Evolutionary conservation across 2,888 invertebrate genomes (phyloP).

Genomic region (Tenodera sinensis): DNA sequence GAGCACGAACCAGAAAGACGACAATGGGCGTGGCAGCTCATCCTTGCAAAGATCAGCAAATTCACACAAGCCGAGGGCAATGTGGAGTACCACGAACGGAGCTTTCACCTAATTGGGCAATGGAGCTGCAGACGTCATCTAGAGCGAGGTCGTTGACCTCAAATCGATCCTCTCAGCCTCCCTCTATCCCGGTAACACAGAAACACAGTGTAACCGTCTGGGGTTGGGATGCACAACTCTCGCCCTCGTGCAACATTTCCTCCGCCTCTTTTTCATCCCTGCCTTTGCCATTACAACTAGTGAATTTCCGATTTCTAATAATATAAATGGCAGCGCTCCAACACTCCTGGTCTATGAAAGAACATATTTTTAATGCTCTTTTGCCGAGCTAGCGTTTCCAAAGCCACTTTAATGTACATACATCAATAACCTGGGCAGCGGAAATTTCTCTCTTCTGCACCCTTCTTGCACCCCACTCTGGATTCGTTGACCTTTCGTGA

Average conservation of each 20-base stretch:
- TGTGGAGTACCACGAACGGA: not conserved
- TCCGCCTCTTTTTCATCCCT: not conserved
- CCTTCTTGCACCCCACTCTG: not conserved
- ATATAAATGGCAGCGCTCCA: too few species aligned
- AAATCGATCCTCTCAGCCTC: not conserved
- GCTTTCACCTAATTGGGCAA: not conserved
- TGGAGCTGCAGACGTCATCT: not conserved
- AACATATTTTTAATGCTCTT: not conserved
- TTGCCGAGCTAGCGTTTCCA: not conserved
- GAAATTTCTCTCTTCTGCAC: too few species aligned
- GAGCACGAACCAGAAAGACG: too few species aligned
- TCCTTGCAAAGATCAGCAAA: too few species aligned
- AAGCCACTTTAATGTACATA: not conserved
- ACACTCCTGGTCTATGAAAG: not conserved
- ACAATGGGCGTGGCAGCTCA: too few species aligned
- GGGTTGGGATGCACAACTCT: not conserved
- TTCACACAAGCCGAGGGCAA: not conserved
- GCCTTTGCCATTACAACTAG: not conserved
- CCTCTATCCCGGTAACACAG: not conserved
- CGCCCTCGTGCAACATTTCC: not conserved
- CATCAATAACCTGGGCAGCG: not conserved
- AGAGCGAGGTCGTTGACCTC: not conserved
- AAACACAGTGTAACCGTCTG: not conserved
- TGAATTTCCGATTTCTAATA: not conserved
- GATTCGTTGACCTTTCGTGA: too few species aligned